These are phyloP conservation scores for Neuroscelio doddi DNA, from an alignment of 2,888 invertebrate genomes.

Conservation along the genomic window DNA sequence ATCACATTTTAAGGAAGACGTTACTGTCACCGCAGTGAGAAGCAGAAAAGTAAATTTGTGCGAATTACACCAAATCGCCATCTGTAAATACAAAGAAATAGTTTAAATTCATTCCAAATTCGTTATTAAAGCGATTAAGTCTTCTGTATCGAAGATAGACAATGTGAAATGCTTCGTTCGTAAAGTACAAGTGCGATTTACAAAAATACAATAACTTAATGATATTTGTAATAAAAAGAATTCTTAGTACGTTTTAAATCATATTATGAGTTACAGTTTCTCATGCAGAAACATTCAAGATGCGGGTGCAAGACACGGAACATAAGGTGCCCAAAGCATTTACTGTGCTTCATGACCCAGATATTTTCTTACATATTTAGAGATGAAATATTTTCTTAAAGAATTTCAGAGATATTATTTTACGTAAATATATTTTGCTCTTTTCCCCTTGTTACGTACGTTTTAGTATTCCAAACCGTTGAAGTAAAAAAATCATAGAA, in stretches of 20 bases:
- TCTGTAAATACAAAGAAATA: conserved; percentile 10
- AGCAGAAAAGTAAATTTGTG: conserved; percentile 51
- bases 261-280: conserved; percentile 33
- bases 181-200: too few species aligned
- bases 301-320: conserved; percentile 19
- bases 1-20: conserved; percentile 57
- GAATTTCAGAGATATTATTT: too few species aligned
- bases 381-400: conserved; percentile 14
- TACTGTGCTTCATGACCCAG: conserved; percentile 27
- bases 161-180: too few species aligned
- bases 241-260: too few species aligned
- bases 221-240: too few species aligned
- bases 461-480: too few species aligned
- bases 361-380: conserved; percentile 15
- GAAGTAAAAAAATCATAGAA: too few species aligned
- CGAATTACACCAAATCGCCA: conserved; percentile 37
- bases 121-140: too few species aligned
- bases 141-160: not conserved
- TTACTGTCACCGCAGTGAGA: conserved; percentile 42
- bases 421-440: too few species aligned
- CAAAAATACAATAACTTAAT: too few species aligned
- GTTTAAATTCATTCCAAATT: too few species aligned
- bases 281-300: conserved; percentile 29
- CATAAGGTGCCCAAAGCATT: conserved; percentile 16
- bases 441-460: too few species aligned